These are phyloP conservation scores for Callitettix versicolor DNA, from an alignment of 1,140 invertebrate genomes.

Conservation along the genomic window DNA sequence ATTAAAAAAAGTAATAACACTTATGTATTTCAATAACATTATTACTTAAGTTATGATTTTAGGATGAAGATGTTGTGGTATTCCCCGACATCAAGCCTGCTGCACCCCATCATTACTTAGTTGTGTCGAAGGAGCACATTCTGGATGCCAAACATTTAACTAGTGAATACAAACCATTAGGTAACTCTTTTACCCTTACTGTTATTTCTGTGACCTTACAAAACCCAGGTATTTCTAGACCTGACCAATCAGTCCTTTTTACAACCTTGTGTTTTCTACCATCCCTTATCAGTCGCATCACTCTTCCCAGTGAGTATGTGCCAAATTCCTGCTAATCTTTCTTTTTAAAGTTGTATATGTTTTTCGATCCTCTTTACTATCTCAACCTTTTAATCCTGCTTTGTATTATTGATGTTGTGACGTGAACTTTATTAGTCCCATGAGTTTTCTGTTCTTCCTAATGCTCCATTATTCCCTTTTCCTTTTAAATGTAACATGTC, in stretches of 20 bases:
- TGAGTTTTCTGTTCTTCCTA: too few relatives aligned
- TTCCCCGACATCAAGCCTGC: slow-evolving; percentile 79
- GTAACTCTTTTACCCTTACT: too few relatives aligned
- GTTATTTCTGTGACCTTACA: slow-evolving; percentile 6
- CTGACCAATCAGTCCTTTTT: background rate
- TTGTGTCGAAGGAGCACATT: slow-evolving; percentile 68
- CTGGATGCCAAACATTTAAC: slow-evolving; percentile 55
- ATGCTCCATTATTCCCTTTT: too few relatives aligned
- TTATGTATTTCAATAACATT: too few relatives aligned
- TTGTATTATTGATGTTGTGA: too few relatives aligned
- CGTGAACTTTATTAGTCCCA: too few relatives aligned
- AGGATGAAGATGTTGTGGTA: slow-evolving; percentile 67
- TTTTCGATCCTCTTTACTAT: too few relatives aligned
- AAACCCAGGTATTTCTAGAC: slow-evolving; percentile 7
- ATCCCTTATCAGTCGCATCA: background rate
- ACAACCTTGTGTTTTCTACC: background rate
- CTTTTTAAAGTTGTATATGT: background rate
- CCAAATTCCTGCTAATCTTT: background rate
- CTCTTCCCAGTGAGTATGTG: background rate
- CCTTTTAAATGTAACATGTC: too few relatives aligned
- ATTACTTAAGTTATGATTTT: too few relatives aligned
- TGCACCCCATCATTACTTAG: slow-evolving; percentile 66
- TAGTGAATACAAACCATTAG: slow-evolving; percentile 47
- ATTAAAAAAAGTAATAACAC: too few relatives aligned
- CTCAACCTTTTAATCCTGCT: too few relatives aligned